Evolutionary conservation across 2,888 invertebrate species (phyloP).

Genomic region (Margaritifera margaritifera): DNA sequence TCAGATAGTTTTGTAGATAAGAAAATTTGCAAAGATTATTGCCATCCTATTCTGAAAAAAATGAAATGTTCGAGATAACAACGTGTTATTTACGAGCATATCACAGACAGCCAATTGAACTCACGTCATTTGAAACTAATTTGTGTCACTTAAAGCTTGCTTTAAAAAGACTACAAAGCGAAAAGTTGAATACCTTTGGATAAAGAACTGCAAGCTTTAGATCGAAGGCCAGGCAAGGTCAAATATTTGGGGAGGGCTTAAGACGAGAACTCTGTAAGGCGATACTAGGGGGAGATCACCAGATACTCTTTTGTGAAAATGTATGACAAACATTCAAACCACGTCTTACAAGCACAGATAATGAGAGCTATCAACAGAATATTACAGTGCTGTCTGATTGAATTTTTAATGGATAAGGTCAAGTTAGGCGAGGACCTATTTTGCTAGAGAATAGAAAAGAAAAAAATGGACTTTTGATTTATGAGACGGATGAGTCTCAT

Average conservation of each 20-base stretch:
- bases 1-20: no score
- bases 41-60: no score
- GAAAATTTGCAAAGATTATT: no score
- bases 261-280: conserved; percentile 21
- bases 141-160: conserved; percentile 33
- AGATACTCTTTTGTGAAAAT: conserved; percentile 25
- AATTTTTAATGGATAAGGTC: conserved; percentile 17
- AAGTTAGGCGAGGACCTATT: no score
- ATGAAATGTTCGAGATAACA: no score
- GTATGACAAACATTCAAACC: conserved; percentile 27
- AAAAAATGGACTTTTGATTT: no score
- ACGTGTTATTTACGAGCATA: conserved; percentile 26
- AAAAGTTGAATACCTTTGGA: conserved; percentile 25
- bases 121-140: conserved; percentile 31
- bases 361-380: conserved; percentile 19
- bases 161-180: conserved; percentile 29
- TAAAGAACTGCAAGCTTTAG: conserved; percentile 14
- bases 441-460: no score
- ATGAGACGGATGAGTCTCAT: no score
- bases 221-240: conserved; percentile 15
- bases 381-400: conserved; percentile 11
- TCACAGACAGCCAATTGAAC: conserved; percentile 24
- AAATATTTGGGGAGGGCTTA: conserved; percentile 25
- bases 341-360: conserved; percentile 17
- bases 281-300: conserved; percentile 18